Evolutionary conservation across 1,140 invertebrate genomes (phyloP).

Genomic region (Eriocheir sinensis): DNA sequence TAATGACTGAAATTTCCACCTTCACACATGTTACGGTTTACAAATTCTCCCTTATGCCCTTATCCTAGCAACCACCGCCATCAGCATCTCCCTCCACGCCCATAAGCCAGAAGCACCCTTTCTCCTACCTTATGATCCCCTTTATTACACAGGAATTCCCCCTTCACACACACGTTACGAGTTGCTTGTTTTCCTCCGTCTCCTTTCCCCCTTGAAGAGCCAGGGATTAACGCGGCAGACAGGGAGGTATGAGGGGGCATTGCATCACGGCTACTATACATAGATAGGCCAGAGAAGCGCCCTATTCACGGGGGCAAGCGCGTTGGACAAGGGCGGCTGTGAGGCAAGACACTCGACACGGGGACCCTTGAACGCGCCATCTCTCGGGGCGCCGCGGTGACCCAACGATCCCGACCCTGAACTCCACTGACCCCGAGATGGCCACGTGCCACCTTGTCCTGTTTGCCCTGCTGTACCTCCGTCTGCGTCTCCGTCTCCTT

Average conservation of each 20-base stretch:
- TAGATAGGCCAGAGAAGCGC: neutral
- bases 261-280: constrained; percentile 8
- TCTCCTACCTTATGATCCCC: too few species aligned
- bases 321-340: neutral
- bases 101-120: too few species aligned
- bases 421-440: neutral
- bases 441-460: neutral
- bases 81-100: too few species aligned
- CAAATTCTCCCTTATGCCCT: too few species aligned
- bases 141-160: neutral
- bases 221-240: neutral
- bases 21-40: too few species aligned
- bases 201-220: neutral
- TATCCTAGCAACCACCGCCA: too few species aligned
- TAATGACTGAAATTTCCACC: too few species aligned
- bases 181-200: neutral
- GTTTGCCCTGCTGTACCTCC: neutral
- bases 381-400: neutral
- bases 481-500: neutral
- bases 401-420: neutral
- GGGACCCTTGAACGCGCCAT: neutral
- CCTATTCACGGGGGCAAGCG: neutral
- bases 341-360: neutral
- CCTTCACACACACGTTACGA: neutral
- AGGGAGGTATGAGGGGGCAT: neutral